These are phyloP conservation scores for Aphelinus atriplicis DNA, from an alignment of 1,140 invertebrate species.

Conservation along the genomic window DNA sequence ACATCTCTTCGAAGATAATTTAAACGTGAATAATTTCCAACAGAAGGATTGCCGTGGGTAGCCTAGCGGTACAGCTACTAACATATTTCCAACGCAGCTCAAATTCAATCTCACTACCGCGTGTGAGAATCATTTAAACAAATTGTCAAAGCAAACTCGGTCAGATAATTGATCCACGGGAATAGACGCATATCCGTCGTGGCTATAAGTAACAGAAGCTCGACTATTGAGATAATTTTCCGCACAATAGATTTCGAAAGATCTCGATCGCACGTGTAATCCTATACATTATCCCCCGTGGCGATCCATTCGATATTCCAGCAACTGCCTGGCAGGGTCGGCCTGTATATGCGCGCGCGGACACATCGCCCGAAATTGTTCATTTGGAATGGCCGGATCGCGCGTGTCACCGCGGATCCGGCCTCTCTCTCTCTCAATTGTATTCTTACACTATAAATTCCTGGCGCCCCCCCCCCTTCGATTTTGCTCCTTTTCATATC, in stretches of 20 bases:
- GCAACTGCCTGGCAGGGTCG: too few relatives aligned
- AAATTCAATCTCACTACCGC: too few relatives aligned
- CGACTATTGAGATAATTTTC: slow-evolving; percentile 28
- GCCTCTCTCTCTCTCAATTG: background rate
- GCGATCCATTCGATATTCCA: background rate
- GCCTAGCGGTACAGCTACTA: too few relatives aligned
- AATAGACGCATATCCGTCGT: background rate
- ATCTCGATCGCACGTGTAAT: slow-evolving; percentile 8
- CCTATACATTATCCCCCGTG: slow-evolving; percentile 20
- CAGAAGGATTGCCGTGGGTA: too few relatives aligned
- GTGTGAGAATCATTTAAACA: too few relatives aligned
- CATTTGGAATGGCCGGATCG: slow-evolving; percentile 47
- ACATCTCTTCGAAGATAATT: too few relatives aligned
- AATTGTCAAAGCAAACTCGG: too few relatives aligned
- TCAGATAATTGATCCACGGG: too few relatives aligned
- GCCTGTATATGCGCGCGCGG: too few relatives aligned
- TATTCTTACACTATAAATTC: slow-evolving; percentile 23
- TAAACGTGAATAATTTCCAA: too few relatives aligned
- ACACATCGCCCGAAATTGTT: slow-evolving; percentile 46
- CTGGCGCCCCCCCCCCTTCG: background rate
- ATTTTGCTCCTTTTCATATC: slow-evolving; percentile 17
- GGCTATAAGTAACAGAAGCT: background rate
- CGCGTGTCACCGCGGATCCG: slow-evolving; percentile 46
- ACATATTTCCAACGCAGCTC: too few relatives aligned
- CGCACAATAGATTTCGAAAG: slow-evolving; percentile 22